Base-by-base conservation (phyloP, 2,888 invertebrate genomes). In the Lasioglossum pauxillum region DNA sequence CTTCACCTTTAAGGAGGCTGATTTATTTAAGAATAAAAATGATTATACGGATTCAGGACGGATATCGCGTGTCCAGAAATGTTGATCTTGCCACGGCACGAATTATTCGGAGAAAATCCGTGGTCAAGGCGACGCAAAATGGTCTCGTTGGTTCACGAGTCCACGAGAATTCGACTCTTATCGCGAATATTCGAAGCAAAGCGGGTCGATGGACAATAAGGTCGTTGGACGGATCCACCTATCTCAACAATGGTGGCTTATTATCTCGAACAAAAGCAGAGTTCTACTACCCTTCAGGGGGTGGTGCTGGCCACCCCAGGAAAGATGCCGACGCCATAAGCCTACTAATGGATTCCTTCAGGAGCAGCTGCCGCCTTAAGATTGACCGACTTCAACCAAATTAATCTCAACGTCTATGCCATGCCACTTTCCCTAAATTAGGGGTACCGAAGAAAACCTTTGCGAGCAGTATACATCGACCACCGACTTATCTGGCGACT, bases 331-430 rank as follows among this genome's bases (percentile, higher is more conserved):
- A 83, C 87, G 84, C 88, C 88, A 87, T 91, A 92, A 93, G 93
- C 92, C 93, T 93, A 92, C 92, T 94, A 94, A 94, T 94, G 93
- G 92, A 94, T 94, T 94, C 94, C 94, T 94, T 94, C 94, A 94
- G 85, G 88, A 88, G 91, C 94, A 94, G 94, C 93, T 94, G 94
- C 92, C 93, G 92, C 91, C 92, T 93, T 93, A 94, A 94, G 93
- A 94, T 94, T 93, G 93, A 94, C 94, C 91, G 93, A 93, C 91
- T 93, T 92, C 89, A 91, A 92, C 91, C 80, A 82, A 90, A 93
- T 94, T 94, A 93, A 93, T 93, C 88, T 90, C 82, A 79, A 90
- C 81, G 89, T 92, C 90, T 86, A 77, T 78, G 82, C 83, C 87
- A 90, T 69, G 72, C 85, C 75, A 81, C 86, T 86, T 90, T 89